A percentile compares a stretch with the other conserved stretches of the same genome.
Evolutionary conservation across 2,888 invertebrate genomes (phyloP).

Genomic region (Cheilosia vernalis): DNA sequence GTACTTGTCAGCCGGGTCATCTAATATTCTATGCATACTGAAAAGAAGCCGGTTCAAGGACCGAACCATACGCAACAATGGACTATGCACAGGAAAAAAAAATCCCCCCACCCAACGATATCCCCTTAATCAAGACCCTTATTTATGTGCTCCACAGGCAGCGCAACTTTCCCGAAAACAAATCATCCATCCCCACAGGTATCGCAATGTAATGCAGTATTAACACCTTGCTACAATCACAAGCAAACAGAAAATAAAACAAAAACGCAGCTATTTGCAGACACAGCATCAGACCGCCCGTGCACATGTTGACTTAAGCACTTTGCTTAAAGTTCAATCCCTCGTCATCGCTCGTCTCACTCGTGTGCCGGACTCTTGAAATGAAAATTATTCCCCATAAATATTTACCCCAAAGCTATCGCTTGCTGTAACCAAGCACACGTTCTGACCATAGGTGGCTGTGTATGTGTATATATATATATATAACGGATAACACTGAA

Average conservation of each 20-base stretch:
- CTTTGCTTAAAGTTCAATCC: constrained; percentile 59
- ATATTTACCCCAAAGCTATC: constrained; percentile 60
- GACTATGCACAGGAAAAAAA: background rate
- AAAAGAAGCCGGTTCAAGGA: too few relatives aligned
- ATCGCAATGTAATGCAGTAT: constrained; percentile 9
- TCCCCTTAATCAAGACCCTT: constrained; percentile 4
- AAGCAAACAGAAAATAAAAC: background rate
- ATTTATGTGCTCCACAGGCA: background rate
- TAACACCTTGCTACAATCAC: constrained; percentile 11
- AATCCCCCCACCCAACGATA: background rate
- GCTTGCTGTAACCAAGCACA: constrained; percentile 39
- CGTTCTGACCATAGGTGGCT: constrained; percentile 37
- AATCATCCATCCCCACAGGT: constrained; percentile 4
- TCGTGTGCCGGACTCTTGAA: background rate
- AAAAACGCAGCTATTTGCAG: constrained; percentile 1
- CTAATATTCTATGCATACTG: too few relatives aligned
- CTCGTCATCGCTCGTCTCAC: constrained; percentile 30
- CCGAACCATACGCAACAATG: too few relatives aligned
- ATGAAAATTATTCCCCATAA: constrained; percentile 62
- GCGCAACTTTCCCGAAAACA: background rate
- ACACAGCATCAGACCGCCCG: background rate
- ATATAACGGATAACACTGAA: background rate
- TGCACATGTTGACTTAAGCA: constrained; percentile 51
- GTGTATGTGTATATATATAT: background rate
- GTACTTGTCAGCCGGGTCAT: too few relatives aligned